Evolutionary conservation across 2,888 invertebrate genomes (phyloP), one percentile per base, ranked within the genome.

Genomic region (Glomeris marginata): DNA sequence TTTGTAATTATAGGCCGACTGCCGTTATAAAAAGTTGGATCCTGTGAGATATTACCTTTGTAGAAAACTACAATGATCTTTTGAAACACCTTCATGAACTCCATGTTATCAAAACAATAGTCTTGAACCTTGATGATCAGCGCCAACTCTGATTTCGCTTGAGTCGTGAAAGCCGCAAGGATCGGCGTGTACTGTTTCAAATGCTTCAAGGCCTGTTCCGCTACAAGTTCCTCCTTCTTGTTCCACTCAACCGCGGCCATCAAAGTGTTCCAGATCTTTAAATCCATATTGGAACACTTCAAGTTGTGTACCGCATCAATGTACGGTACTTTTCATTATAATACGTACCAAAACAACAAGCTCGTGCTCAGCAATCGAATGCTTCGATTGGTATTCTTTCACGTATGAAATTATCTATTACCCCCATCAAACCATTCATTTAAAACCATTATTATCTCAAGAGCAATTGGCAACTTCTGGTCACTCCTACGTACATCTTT

Each of bases 81-180:
- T 69, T 88, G 88, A 79, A 95, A 95, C 69, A 88, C 88, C 68
- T 90, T 88, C 88, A 95, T 90, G 71, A 95, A 95, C 69, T 85
- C 88, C 92, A 94, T 94, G 74, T 95, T 94, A 68, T 92, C 92
- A 69, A 95, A 95, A 72, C 94, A 95, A 71, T 85, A 95, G 67
- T 95, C 94, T 71, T 95, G 95, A 61, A 94, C 85, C 72, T 90
- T 88, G 58, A 85, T 74, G 63, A 95, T 77, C 58, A 95, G 77
- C 53, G 83, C 81, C 62, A 90, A 75, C 71, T 95, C 90, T 43
- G 91, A 82, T 63, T 83, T 83, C 56, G 83, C 82, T 56, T 81
- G 80, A 64, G 81, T 80, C 59, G 88, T 81, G 63, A 94, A 90
- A 33, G 87, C 84, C 56, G 81, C 82, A 64, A 95, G 77, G 59